Conservation (phyloP, 2,888 invertebrate species). For the Drosophila stalkeri region DNA sequence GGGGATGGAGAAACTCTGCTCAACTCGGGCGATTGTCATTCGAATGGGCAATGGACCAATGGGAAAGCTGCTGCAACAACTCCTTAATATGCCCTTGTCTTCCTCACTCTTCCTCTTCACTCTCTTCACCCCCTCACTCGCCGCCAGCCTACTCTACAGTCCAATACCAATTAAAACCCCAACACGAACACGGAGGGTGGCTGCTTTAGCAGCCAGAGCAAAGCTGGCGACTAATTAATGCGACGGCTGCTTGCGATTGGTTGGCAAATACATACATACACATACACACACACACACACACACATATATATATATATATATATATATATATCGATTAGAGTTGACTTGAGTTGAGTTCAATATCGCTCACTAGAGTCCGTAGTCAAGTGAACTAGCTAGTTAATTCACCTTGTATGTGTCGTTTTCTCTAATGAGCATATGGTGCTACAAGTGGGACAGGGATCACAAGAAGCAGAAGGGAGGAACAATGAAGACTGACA, state of each 20-base stretch:
- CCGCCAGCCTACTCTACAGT: neutral
- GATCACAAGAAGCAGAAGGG: too few species aligned
- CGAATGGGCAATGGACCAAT: neutral
- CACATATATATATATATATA: too few species aligned
- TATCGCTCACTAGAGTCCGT: neutral
- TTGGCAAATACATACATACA: neutral
- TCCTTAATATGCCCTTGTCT: neutral
- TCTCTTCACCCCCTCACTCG: neutral
- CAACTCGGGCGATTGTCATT: neutral
- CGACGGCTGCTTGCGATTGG: conserved; percentile 43
- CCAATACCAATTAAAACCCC: conserved; percentile 9
- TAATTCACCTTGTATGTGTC: too few species aligned
- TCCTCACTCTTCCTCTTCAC: neutral
- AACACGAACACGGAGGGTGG: conserved; percentile 33
- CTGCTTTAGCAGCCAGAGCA: conserved; percentile 9
- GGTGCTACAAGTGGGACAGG: too few species aligned
- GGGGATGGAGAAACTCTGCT: neutral
- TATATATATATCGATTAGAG: too few species aligned
- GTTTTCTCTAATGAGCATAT: too few species aligned
- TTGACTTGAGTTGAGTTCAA: neutral
- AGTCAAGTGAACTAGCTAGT: too few species aligned
- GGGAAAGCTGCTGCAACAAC: neutral
- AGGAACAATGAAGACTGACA: neutral
- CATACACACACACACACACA: too few species aligned
- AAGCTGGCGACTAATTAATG: conserved; percentile 44